Evolutionary conservation across 2,113 vertebrate species (phyloP), one percentile per base, ranked within the genome.

Genomic region (Solenodon paradoxus): DNA sequence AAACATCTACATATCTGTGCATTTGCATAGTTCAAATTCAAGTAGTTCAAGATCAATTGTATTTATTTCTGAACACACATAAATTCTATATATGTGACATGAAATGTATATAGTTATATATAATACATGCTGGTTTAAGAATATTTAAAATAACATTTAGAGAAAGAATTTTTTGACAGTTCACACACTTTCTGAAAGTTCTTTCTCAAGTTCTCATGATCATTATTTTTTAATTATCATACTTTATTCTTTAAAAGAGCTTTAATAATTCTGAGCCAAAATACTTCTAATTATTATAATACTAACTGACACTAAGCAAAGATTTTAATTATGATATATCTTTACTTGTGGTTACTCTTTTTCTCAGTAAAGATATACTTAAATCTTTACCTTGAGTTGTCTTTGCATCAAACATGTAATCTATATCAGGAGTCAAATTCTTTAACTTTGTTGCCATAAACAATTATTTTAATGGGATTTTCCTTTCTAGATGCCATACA

Each of bases 261-360:
- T 94, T 61, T 66, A 63, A 51, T 28, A 55, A 22, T 74, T 32
- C 32, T 24, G 2, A 66, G n/a, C 20, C 5, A 68, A 94, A 90
- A 74, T 69, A 82, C 42, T 66, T 93, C 78, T 13, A 79, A 59
- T 57, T 85, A 10, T 83, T 45, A 64, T 47, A 78, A 53, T 53
- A 75, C 40, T 26, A 35, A 72, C n/a, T n/a, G n/a, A n/a, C n/a
- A n/a, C n/a, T 53, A 88, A 47, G 35, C 7, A 72, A 89, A 87
- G n/a, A 63, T 22, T 80, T 75, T 24, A 74, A 71, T 87, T n/a
- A 61, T 72, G 4, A 13, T 71, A 79, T 85, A 88, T 94, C 9
- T 99, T 99, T 98, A 99, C 98, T 98, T 98, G 98, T 99, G 82
- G 95, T 97, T 74, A 99, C 97, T 83, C 96, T 98, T n/a, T n/a